These are phyloP conservation scores for Choristoneura fumiferana DNA, from an alignment of 1,140 invertebrate species.

Conservation along the genomic window DNA sequence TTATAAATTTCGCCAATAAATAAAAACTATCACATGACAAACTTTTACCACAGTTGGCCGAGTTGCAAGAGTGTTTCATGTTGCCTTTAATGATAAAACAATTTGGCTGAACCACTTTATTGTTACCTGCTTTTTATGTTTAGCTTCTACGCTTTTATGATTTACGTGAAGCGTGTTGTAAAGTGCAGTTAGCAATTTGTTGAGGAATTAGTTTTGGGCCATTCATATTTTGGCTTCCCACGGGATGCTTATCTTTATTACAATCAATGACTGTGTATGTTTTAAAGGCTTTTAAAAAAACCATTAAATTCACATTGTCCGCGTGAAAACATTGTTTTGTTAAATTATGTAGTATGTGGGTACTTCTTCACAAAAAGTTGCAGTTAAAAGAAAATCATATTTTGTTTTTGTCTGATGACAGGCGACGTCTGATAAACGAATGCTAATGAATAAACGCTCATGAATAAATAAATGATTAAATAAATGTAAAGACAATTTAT, in stretches of 20 bases:
- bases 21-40: slow-evolving; percentile 5
- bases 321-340: too few species aligned
- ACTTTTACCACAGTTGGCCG: not conserved
- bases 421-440: too few species aligned
- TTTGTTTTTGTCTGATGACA: too few species aligned
- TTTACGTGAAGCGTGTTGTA: not conserved
- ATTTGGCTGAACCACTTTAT: not conserved
- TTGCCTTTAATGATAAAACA: not conserved
- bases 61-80: not conserved
- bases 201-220: not conserved
- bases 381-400: too few species aligned
- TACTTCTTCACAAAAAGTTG: too few species aligned
- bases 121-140: slow-evolving; percentile 2
- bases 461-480: too few species aligned
- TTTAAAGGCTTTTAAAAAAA: too few species aligned
- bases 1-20: not conserved
- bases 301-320: too few species aligned
- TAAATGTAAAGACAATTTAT: too few species aligned
- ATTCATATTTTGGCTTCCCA: too few species aligned
- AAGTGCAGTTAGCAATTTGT: slow-evolving; percentile 1
- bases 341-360: too few species aligned
- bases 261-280: not conserved
- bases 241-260: not conserved
- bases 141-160: not conserved
- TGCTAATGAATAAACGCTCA: too few species aligned